These are phyloP conservation scores for Hybognathus amarus DNA, from an alignment of 2,797 vertebrate species.

Conservation along the genomic window DNA sequence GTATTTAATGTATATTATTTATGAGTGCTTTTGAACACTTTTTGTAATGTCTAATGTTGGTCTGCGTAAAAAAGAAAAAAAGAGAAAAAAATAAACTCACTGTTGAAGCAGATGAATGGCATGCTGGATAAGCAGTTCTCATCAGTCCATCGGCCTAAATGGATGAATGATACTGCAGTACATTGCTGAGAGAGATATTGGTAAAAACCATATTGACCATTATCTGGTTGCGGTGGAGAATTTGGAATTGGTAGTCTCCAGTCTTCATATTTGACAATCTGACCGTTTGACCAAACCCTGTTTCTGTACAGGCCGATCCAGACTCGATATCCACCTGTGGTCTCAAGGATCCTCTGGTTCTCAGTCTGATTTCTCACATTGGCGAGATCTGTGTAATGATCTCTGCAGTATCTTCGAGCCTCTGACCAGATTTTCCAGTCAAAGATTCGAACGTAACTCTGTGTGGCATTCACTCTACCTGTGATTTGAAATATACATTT, in stretches of 20 bases:
- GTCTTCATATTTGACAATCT: not conserved
- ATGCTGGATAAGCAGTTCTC: not conserved
- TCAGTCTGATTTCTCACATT: constrained; percentile 35
- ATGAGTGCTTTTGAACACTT: too few relatives aligned
- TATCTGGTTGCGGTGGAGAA: constrained; percentile 38
- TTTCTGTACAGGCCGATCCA: constrained; percentile 57
- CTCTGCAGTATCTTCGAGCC: not conserved
- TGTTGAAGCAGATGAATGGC: too few relatives aligned
- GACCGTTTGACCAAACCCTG: constrained; percentile 49
- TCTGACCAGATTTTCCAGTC: not conserved
- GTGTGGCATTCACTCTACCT: constrained; percentile 11
- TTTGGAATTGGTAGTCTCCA: not conserved
- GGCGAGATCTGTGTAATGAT: constrained; percentile 18
- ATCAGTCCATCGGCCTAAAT: constrained; percentile 40
- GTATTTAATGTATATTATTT: too few relatives aligned
- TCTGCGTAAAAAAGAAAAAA: too few relatives aligned
- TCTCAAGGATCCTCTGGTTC: not conserved
- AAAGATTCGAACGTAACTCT: not conserved
- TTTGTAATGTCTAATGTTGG: too few relatives aligned
- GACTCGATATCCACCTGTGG: not conserved
- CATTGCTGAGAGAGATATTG: constrained; percentile 25
- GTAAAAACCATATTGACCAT: constrained; percentile 1
- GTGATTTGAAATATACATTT: not conserved
- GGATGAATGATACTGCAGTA: constrained; percentile 12
- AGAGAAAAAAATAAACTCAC: too few relatives aligned